Evolutionary conservation across 2,888 invertebrate genomes (phyloP), one percentile per base, ranked within the genome.

Genomic region (Rambutsinella grinnellia): DNA sequence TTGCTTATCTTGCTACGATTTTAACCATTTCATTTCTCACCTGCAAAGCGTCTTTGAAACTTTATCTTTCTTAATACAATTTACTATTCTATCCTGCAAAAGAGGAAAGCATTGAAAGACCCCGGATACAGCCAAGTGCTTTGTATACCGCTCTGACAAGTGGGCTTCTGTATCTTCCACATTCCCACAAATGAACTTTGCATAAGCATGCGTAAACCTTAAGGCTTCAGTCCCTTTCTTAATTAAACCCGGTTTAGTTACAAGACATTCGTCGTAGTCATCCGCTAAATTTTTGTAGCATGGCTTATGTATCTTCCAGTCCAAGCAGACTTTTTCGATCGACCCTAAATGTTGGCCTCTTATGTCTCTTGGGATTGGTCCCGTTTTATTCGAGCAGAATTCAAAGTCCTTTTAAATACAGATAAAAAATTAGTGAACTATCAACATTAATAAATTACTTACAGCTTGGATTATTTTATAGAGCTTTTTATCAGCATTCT

Each of bases 91-190:
- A 24, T 80, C 80, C 46, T 80, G 80, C 15, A 78, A 44, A 49
- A 27, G 57, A 3, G 76, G 72, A 60, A 80, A 80, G 17, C 80
- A 80, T 13, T 67, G 66, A 54, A 76, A 80, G 1, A 70, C 76
- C 23, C 80, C 80, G 17, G 69, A 61, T 8, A 66, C 71, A 24
- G 71, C 27, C 15, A 63, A 24, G 23, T 63, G 60, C 24, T 75
- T 77, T 1, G 46, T 67, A 19, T 51, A 54, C 2, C 79, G 65
- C 15, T 74, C 70, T 46, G 63, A 8, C 13, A 80, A 47, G 60
- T 80, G 72, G 3, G 67, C 80, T 80, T 80, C 76, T 1, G 80
- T 76, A 47, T 80, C 78, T 1, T 51, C 56, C n/a, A 72, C 61
- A 27, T 78, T 69, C 21, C 72, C 67, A 49, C 80, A 80, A 51